Evolutionary conservation across 2,113 vertebrate species (phyloP).

Genomic region (rat (Rattus norvegicus)): GRCr8 NC_086023.1:51738001-51738500

Average conservation of each 20-base stretch:
- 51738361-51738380: not conserved
- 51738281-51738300: not conserved
- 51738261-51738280: not conserved
- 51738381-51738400: not conserved
- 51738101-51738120: not conserved
- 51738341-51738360: not conserved
- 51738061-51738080: not conserved
- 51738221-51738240: constrained; percentile 1
- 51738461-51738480: not conserved
- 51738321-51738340: constrained; percentile 11
- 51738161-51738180: not conserved
- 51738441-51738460: not conserved
- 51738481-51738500: not conserved
- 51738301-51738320: not conserved
- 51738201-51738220: not conserved
- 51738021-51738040: not conserved
- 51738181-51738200: not conserved
- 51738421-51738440: not conserved
- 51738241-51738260: constrained; percentile 10
- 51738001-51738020: not conserved
- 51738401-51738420: constrained; percentile 15
- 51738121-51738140: not conserved
- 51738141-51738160: not conserved
- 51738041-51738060: not conserved
- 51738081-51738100: not conserved